A percentile compares a stretch with the other conserved stretches of the same genome.
Conservation (phyloP, 2,888 invertebrate species). For the Cheilosia soror region DNA sequence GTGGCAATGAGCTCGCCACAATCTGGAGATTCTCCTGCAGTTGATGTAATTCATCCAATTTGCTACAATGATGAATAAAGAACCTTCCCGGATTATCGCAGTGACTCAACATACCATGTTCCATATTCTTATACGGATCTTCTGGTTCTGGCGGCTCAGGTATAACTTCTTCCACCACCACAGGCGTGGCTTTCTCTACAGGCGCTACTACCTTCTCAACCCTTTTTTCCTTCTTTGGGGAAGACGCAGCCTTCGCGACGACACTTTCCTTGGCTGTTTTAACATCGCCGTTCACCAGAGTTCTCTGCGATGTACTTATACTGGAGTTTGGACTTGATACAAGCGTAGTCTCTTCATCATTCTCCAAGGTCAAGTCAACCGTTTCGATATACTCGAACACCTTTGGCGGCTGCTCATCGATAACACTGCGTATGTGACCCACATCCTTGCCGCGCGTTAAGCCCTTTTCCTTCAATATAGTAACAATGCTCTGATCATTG, state of each 20-base stretch:
- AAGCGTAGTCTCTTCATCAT: slow-evolving; percentile 78
- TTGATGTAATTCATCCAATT: slow-evolving; percentile 85
- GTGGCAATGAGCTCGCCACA: slow-evolving; percentile 84
- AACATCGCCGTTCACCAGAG: slow-evolving; percentile 41
- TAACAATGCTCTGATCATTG: slow-evolving; percentile 78
- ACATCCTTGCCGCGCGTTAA: slow-evolving; percentile 79
- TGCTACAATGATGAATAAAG: slow-evolving; percentile 88
- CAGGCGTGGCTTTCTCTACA: slow-evolving; percentile 2
- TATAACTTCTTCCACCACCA: slow-evolving; percentile 66
- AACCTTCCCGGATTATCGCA: slow-evolving; percentile 91
- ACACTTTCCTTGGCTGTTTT: slow-evolving; percentile 1
- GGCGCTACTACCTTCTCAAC: slow-evolving; percentile 36
- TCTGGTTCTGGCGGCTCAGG: slow-evolving; percentile 54
- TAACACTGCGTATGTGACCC: slow-evolving; percentile 80
- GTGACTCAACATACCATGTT: slow-evolving; percentile 87
- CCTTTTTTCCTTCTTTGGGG: slow-evolving; percentile 76
- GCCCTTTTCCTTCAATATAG: slow-evolving; percentile 78
- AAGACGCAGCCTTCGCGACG: slow-evolving; percentile 41
- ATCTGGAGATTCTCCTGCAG: slow-evolving; percentile 88
- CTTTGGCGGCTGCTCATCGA: slow-evolving; percentile 80
- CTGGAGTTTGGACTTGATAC: slow-evolving; percentile 34
- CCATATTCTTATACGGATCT: slow-evolving; percentile 81
- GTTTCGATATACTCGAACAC: slow-evolving; percentile 81
- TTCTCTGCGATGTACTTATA: slow-evolving; percentile 26
- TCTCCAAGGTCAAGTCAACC: slow-evolving; percentile 81